Evolutionary conservation across 2,797 vertebrate species (phyloP).

Genomic region (Xyrichtys novacula): DNA sequence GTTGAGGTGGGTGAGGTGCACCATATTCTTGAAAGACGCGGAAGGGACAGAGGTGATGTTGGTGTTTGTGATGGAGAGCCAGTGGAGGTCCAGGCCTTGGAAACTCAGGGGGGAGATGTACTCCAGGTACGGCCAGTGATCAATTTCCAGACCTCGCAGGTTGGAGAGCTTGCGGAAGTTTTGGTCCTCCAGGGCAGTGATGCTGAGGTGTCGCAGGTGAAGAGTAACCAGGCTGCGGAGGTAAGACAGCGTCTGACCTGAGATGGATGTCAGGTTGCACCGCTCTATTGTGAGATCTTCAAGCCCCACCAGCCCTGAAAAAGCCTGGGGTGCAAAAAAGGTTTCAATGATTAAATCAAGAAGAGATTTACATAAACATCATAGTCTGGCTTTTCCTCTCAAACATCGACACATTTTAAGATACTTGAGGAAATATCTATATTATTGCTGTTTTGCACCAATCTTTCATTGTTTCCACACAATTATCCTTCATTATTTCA

Average conservation of each 20-base stretch:
- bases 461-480: too few relatives aligned
- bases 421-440: background rate
- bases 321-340: conserved; percentile 80
- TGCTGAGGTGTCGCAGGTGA: conserved; percentile 91
- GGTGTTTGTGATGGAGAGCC: conserved; percentile 95
- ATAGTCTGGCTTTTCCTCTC: background rate
- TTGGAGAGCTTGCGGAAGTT: conserved; percentile 92
- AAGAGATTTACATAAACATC: too few relatives aligned
- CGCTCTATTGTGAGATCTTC: conserved; percentile 93
- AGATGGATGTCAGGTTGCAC: conserved; percentile 96
- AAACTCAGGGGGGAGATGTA: conserved; percentile 92
- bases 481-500: background rate
- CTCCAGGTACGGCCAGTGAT: conserved; percentile 94
- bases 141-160: conserved; percentile 92
- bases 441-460: background rate
- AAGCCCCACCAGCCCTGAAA: conserved; percentile 91
- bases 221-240: conserved; percentile 92
- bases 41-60: conserved; percentile 95
- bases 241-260: conserved; percentile 93
- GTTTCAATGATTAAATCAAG: background rate
- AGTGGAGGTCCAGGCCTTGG: conserved; percentile 93
- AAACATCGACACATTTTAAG: background rate
- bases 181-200: conserved; percentile 92
- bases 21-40: conserved; percentile 91
- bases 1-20: conserved; percentile 93